Evolutionary conservation across 2,113 vertebrate genomes (phyloP).

Genomic region (Rhinogobius similis): DNA sequence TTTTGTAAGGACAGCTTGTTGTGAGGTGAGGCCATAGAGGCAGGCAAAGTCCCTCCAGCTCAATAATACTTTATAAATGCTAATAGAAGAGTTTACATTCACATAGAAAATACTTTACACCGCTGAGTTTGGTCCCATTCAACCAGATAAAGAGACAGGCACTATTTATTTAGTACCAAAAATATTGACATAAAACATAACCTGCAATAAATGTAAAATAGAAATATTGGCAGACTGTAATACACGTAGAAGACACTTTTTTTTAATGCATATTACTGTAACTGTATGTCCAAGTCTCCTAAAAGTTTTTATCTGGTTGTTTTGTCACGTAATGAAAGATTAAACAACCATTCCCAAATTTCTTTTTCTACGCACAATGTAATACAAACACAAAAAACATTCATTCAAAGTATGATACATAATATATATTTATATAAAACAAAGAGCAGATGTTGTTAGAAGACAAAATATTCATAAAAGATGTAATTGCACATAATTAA

Average conservation of each 20-base stretch:
- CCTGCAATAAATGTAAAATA: neutral
- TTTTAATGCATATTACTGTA: neutral
- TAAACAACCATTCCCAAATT: conserved; percentile 19
- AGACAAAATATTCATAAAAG: conserved; percentile 22
- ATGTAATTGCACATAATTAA: conserved; percentile 62
- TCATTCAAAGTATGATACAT: conserved; percentile 66
- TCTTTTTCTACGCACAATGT: conserved; percentile 10
- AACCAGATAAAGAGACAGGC: neutral
- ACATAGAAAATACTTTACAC: neutral
- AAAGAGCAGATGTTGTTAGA: conserved; percentile 36
- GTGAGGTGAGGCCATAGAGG: conserved; percentile 34
- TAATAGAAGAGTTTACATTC: conserved; percentile 16
- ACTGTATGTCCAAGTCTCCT: neutral
- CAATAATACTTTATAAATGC: conserved; percentile 48
- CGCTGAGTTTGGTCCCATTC: neutral
- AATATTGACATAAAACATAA: neutral
- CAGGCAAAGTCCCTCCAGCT: conserved; percentile 22
- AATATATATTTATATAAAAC: conserved; percentile 44
- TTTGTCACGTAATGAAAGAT: neutral
- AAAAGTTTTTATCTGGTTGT: neutral
- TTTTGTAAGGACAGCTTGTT: conserved; percentile 26
- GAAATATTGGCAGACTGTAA: neutral
- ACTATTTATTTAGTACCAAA: conserved; percentile 1
- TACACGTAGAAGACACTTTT: neutral
- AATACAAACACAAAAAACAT: conserved; percentile 35